Base-by-base conservation (phyloP, 2,797 vertebrate species). In the Falco rusticolus region DNA sequence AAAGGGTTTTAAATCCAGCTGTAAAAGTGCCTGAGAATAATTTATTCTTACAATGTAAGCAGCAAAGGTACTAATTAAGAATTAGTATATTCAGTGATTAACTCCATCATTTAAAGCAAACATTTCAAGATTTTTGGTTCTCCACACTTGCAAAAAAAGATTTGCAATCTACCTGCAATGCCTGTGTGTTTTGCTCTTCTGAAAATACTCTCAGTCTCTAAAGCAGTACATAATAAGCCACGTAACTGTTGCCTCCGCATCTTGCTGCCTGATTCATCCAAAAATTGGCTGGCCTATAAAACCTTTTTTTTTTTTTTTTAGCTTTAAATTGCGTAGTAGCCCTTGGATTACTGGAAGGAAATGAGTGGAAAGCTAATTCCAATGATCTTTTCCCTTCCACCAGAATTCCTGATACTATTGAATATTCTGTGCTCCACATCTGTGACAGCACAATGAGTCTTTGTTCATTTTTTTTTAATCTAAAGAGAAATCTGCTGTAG, bases 361-460 rank as follows among this genome's bases (percentile, higher is more conserved):
- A 87, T 83, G 80, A 96, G 85, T 34, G 2, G 78, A 91, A 92
- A 79, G 87, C 76, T 95, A 93, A 96, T 96, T 90, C 64, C 3
- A 26, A 72, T 89, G 86, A 92, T 96, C 91, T 81, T 89, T 94
- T 94, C 93, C 92, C 65, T 89, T 94, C 76, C 63, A 86, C 84
- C 79, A 90, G 82, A 89, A 93, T 96, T 95, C 93, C 75, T 90
- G 87, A 64, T 95, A 81, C 82, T 80, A 3, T 54, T 91, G 83
- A 93, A 76, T 94, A 87, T 95, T 94, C 93, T 93, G 69, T 90
- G 72, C 93, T 97, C 91, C 79, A 82, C 93, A 94, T 97, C 93
- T 97, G 96, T 96, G 94, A 66, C 83, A 95, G 89, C 87, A 95
- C 95, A 97, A 97, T 97, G 76, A 97, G 92, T 93, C 96, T 96